These are phyloP conservation scores for Atta cephalotes DNA, from an alignment of 1,140 invertebrate species.

Conservation along the genomic window DNA sequence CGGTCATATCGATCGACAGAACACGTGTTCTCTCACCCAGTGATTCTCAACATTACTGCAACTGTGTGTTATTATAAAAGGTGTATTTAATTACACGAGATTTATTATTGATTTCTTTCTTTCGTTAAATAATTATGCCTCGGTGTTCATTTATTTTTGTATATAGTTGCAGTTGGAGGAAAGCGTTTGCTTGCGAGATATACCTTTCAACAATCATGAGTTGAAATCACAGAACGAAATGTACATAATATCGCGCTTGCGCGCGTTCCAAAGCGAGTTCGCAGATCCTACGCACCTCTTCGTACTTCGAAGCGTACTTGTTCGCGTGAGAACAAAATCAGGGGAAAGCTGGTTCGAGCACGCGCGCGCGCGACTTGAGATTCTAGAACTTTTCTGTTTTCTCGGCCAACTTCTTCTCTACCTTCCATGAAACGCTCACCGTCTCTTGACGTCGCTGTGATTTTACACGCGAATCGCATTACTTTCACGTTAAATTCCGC, in stretches of 20 bases:
- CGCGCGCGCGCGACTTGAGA: slow-evolving; percentile 3
- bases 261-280: background rate
- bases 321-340: slow-evolving; percentile 75
- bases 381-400: slow-evolving; percentile 77
- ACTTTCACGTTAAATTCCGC: slow-evolving; percentile 68
- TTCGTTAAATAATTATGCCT: background rate
- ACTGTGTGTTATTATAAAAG: slow-evolving; percentile 6
- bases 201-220: background rate
- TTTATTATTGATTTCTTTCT: background rate
- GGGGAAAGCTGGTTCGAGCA: slow-evolving; percentile 71
- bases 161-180: no score
- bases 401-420: slow-evolving; percentile 62
- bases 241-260: background rate
- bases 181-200: background rate
- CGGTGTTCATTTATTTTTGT: background rate
- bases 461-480: slow-evolving; percentile 63
- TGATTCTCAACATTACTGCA: slow-evolving; percentile 44
- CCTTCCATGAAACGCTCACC: slow-evolving; percentile 32
- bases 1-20: slow-evolving; percentile 64
- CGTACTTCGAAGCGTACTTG: slow-evolving; percentile 51
- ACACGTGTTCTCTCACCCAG: slow-evolving; percentile 61
- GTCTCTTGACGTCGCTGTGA: slow-evolving; percentile 37
- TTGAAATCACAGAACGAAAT: background rate
- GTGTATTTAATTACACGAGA: background rate
- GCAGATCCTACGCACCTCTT: background rate